Conservation (phyloP, 2,797 vertebrate genomes). For the Pipistrellus nathusii region DNA sequence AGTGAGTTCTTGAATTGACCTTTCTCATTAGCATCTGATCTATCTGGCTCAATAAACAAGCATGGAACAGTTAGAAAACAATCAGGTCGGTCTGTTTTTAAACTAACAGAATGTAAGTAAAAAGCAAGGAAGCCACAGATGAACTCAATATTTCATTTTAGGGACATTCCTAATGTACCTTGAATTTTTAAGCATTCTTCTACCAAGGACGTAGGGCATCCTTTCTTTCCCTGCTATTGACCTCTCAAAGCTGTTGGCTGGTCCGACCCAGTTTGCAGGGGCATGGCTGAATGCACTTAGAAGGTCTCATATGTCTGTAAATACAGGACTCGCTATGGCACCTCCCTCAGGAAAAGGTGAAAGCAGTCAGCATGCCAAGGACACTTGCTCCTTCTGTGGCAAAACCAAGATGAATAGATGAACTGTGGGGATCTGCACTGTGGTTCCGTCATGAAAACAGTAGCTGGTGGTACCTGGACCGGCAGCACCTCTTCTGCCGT, state of each 20-base stretch:
- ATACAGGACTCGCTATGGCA: too few species aligned
- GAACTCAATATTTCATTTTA: neutral
- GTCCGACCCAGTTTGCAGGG: too few species aligned
- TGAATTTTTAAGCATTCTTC: neutral
- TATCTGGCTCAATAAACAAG: neutral
- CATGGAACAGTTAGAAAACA: neutral
- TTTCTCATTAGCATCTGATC: neutral
- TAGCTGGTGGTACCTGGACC: too few species aligned
- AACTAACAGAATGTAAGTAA: neutral
- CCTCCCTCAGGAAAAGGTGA: too few species aligned
- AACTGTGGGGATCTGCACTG: too few species aligned
- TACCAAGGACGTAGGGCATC: neutral
- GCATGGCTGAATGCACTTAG: too few species aligned
- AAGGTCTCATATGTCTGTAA: too few species aligned
- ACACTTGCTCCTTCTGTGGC: too few species aligned
- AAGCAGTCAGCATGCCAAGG: too few species aligned
- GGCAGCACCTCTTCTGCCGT: too few species aligned
- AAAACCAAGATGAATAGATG: too few species aligned
- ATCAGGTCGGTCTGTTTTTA: neutral
- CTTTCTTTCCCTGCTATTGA: conserved; percentile 1
- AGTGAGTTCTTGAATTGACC: neutral
- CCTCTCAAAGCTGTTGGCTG: neutral
- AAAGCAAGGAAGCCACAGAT: neutral
- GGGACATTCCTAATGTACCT: neutral
- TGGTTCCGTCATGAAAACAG: too few species aligned